These are phyloP conservation scores for Drosophila histrio DNA, from an alignment of 2,888 invertebrate species.

Conservation along the genomic window DNA sequence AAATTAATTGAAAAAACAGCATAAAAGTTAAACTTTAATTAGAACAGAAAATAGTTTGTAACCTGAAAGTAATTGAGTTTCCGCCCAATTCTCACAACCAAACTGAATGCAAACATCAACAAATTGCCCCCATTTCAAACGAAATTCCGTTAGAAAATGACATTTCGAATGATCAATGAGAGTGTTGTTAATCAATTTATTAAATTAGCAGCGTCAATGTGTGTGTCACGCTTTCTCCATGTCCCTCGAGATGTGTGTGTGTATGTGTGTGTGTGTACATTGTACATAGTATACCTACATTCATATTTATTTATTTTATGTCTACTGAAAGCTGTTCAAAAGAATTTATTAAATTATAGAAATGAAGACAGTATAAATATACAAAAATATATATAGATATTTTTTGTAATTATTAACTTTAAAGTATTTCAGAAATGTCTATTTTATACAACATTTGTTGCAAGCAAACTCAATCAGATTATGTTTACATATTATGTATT, in stretches of 20 bases:
- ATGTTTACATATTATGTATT: too few species aligned
- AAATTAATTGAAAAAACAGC: constrained; percentile 3
- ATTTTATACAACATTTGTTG: too few species aligned
- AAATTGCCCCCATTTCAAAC: background rate
- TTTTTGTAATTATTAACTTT: too few species aligned
- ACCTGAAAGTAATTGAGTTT: constrained; percentile 13
- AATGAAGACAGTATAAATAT: too few species aligned
- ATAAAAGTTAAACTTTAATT: constrained; percentile 30
- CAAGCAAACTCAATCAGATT: too few species aligned
- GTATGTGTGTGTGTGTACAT: too few species aligned
- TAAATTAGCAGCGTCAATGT: constrained; percentile 1
- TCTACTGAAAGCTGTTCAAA: too few species aligned
- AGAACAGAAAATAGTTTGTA: constrained; percentile 33
- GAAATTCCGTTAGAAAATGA: background rate
- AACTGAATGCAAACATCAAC: background rate
- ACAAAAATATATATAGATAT: too few species aligned
- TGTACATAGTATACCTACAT: too few species aligned
- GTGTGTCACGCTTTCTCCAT: constrained; percentile 7
- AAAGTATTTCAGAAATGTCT: too few species aligned
- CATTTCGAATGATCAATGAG: background rate
- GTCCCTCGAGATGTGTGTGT: background rate
- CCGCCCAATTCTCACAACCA: background rate
- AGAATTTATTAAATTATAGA: too few species aligned
- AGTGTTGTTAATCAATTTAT: constrained; percentile 11
- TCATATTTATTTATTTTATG: background rate